Conservation (phyloP, 2,113 vertebrate species). For the Amia ocellicauda region DNA sequence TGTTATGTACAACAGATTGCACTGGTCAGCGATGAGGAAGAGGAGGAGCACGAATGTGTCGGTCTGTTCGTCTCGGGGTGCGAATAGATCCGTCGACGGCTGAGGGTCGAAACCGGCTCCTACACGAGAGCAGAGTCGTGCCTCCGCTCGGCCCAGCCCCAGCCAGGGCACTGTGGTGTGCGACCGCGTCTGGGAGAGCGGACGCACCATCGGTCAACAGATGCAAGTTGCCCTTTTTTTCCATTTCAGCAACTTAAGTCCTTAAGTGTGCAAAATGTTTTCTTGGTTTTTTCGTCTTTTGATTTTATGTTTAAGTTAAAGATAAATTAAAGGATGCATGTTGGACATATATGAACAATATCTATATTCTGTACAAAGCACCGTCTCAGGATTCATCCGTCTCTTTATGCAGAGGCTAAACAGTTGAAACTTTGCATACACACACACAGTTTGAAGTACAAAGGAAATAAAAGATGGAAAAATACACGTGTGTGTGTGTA, state of each 20-base stretch:
- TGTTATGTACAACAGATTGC: not conserved
- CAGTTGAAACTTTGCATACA: constrained; percentile 36
- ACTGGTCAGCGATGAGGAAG: not conserved
- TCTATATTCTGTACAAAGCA: constrained; percentile 71
- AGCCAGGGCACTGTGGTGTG: no score
- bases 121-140: no score
- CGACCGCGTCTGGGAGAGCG: no score
- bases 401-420: constrained; percentile 8
- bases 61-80: constrained; percentile 37
- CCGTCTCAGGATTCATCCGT: constrained; percentile 57
- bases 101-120: no score
- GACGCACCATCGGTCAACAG: constrained; percentile 46
- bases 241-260: constrained; percentile 45
- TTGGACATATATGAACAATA: constrained; percentile 64
- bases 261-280: constrained; percentile 49
- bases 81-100: no score
- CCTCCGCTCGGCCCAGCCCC: no score
- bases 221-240: constrained; percentile 40
- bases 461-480: constrained; percentile 17
- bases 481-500: no score
- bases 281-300: constrained; percentile 33
- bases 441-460: constrained; percentile 35
- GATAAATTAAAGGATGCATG: constrained; percentile 57
- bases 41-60: constrained; percentile 26
- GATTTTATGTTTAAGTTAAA: constrained; percentile 62